Conservation (phyloP, 1,140 invertebrate species). For the Scaptomyza graminum region DNA sequence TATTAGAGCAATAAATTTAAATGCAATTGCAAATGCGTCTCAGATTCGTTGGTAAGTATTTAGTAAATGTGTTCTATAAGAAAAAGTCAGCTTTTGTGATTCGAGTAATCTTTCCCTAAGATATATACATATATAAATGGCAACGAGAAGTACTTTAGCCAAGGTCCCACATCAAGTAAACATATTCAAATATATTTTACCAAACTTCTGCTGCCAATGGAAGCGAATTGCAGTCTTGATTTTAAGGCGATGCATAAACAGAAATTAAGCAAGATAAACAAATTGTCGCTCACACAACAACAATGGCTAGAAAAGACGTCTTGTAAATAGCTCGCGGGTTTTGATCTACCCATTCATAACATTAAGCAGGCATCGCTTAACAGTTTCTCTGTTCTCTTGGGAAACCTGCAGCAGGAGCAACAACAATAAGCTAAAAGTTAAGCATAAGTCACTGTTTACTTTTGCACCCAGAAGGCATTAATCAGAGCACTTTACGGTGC, state of each 20-base stretch:
- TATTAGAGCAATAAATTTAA: constrained; percentile 7
- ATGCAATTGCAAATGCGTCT: constrained; percentile 33
- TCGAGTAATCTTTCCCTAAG: too few relatives aligned
- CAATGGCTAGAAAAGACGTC: constrained; percentile 9
- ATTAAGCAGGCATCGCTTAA: constrained; percentile 4
- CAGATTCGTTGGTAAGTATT: constrained; percentile 18
- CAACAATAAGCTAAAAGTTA: constrained; percentile 21
- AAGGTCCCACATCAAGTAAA: background rate
- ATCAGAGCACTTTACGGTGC: constrained; percentile 53
- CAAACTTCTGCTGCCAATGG: background rate
- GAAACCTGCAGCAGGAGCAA: constrained; percentile 37
- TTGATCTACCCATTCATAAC: constrained; percentile 15
- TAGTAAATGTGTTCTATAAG: too few relatives aligned
- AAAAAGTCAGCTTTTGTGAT: too few relatives aligned
- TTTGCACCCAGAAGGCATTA: constrained; percentile 52
- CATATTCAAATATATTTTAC: background rate
- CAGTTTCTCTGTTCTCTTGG: constrained; percentile 34
- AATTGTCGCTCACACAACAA: constrained; percentile 9
- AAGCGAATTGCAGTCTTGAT: constrained; percentile 37
- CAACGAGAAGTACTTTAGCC: too few relatives aligned
- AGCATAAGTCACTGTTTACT: constrained; percentile 59
- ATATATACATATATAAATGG: too few relatives aligned
- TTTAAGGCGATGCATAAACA: constrained; percentile 56
- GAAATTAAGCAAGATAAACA: constrained; percentile 58
- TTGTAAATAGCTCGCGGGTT: constrained; percentile 38